Percentiles rank a stretch among this genome's conserved stretches.
These are phyloP conservation scores for Darevskia mixta DNA, from an alignment of 2,797 vertebrate species.

Conservation along the genomic window DNA sequence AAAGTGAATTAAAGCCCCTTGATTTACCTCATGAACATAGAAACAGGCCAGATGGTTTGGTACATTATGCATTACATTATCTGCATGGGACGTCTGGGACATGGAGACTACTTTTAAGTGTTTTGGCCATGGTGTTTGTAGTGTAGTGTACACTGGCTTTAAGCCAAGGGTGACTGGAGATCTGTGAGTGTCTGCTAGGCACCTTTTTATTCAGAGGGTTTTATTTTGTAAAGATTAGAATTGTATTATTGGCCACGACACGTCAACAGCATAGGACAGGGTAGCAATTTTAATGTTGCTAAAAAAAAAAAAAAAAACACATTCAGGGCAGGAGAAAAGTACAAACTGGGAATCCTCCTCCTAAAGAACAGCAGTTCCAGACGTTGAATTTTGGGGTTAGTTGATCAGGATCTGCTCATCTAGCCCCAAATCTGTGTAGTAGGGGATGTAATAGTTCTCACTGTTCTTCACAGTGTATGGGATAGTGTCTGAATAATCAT, in stretches of 20 bases:
- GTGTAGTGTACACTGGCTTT: background rate
- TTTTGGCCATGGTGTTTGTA: background rate
- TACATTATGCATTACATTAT: background rate
- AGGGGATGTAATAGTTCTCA: background rate
- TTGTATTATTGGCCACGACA: background rate
- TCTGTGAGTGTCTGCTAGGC: background rate
- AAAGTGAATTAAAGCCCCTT: background rate
- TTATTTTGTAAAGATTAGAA: background rate
- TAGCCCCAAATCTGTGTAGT: background rate
- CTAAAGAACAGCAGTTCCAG: background rate
- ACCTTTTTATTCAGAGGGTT: background rate
- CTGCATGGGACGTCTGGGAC: background rate
- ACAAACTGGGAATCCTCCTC: background rate
- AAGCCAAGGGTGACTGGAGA: background rate
- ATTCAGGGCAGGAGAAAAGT: background rate
- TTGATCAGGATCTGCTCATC: background rate
- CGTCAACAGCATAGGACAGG: background rate
- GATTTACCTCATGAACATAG: background rate
- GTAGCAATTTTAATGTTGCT: background rate
- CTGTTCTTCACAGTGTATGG: background rate
- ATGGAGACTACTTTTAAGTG: background rate
- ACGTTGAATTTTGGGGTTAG: too few species aligned
- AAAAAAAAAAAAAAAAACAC: too few species aligned
- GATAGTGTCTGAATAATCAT: background rate
- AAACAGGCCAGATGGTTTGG: background rate